phyloP scores from a whole-genome alignment of 2,113 vertebrate species.

The Danionella cerebrum region DNA sequence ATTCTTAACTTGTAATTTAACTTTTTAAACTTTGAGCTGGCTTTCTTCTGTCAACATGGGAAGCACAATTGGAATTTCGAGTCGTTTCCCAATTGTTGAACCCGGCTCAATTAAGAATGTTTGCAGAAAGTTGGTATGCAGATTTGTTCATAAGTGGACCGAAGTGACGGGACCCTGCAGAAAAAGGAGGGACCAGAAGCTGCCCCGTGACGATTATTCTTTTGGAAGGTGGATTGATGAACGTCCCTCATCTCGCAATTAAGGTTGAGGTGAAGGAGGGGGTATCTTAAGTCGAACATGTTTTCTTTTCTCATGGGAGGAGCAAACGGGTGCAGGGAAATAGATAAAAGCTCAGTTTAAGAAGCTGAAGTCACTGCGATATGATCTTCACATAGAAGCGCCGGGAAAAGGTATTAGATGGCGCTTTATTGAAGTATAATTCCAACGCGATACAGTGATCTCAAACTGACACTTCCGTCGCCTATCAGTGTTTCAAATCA shows the following conservation, averaged over 20 bases:
- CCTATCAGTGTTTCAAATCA: neutral
- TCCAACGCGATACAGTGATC: neutral
- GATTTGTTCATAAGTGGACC: no score
- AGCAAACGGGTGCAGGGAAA: conserved; percentile 48
- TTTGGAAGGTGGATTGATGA: neutral
- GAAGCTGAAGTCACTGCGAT: conserved; percentile 35
- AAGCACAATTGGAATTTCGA: no score
- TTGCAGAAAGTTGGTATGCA: no score
- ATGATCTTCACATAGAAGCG: conserved; percentile 30
- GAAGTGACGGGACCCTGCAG: no score
- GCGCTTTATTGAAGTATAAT: neutral
- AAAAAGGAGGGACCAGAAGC: neutral
- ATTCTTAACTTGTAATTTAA: no score
- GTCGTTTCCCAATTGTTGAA: no score
- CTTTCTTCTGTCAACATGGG: no score
- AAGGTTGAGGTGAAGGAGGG: neutral
- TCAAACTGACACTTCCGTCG: neutral
- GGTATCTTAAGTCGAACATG: conserved; percentile 23
- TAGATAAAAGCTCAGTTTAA: conserved; percentile 50
- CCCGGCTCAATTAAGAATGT: no score
- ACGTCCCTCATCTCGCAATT: conserved; percentile 6
- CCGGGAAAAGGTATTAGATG: neutral
- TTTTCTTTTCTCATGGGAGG: conserved; percentile 54
- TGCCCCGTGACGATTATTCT: neutral
- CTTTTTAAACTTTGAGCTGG: no score